phyloP scores from a whole-genome alignment of 2,113 vertebrate genomes.

The Lophura nycthemera region DNA sequence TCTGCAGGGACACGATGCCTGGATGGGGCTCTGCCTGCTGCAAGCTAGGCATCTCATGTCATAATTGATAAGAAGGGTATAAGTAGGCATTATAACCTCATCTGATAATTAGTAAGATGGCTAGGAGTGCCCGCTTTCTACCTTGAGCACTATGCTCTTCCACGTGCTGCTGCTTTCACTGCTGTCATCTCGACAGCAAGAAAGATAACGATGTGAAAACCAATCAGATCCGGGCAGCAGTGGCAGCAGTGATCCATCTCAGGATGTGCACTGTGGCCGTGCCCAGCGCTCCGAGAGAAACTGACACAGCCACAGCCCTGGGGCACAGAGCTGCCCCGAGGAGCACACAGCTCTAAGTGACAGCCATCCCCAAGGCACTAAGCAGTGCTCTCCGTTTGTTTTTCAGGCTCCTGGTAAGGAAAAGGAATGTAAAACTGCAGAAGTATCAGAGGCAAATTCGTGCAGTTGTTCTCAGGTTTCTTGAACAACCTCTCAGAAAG shows the following conservation, averaged over 20 bases:
- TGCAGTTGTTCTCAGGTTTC: background rate
- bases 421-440: background rate
- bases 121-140: background rate
- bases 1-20: background rate
- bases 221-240: rapidly evolving
- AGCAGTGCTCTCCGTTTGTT: background rate
- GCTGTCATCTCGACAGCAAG: rapidly evolving
- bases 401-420: background rate
- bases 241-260: background rate
- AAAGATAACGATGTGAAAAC: background rate
- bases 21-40: background rate
- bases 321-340: background rate
- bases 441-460: background rate
- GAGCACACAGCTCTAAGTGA: no score
- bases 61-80: background rate
- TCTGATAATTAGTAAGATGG: background rate
- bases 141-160: background rate
- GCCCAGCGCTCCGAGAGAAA: background rate
- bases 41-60: background rate
- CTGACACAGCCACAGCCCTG: no score
- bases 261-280: background rate
- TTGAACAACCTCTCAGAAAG: conserved; percentile 8
- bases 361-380: background rate
- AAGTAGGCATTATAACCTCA: background rate
- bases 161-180: background rate